These are phyloP conservation scores for Ranitomeya imitator DNA, from an alignment of 2,113 vertebrate species.

Conservation along the genomic window DNA sequence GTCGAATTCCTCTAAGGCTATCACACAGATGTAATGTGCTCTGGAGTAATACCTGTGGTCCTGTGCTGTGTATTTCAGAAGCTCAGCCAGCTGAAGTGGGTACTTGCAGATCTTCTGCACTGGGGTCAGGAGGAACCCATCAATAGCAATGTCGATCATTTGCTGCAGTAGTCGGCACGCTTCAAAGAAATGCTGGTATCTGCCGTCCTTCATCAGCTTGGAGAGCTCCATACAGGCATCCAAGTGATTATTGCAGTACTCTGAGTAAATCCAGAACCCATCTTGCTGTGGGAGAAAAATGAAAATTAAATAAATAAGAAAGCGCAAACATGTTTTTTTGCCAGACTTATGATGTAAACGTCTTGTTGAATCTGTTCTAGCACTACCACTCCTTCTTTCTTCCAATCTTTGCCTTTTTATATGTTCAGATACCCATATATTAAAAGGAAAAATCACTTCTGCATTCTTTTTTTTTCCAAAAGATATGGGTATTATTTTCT, in stretches of 20 bases:
- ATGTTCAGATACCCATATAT: no score
- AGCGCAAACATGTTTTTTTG: no score
- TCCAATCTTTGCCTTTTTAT: no score
- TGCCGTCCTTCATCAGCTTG: constrained; percentile 95
- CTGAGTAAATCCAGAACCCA: constrained; percentile 98
- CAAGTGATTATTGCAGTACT: constrained; percentile 99
- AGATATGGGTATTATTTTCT: no score
- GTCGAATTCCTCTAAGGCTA: not conserved
- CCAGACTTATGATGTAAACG: no score
- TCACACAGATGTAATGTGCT: not conserved
- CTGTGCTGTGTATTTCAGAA: constrained; percentile 97
- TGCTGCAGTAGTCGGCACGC: constrained; percentile 96
- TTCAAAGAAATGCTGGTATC: constrained; percentile 99
- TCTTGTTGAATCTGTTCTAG: no score
- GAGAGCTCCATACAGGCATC: constrained; percentile 98
- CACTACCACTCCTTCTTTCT: no score
- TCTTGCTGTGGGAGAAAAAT: constrained; percentile 84
- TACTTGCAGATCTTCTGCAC: constrained; percentile 99
- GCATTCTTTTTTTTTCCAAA: no score
- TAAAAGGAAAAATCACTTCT: no score
- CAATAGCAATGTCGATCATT: constrained; percentile 99
- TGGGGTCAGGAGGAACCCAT: constrained; percentile 95
- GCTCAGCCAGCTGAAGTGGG: constrained; percentile 94
- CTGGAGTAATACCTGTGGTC: constrained; percentile 86
- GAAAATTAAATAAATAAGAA: not conserved